Evolutionary conservation across 2,797 vertebrate genomes (phyloP), one percentile per base, ranked within the genome.

Genomic region (Bradypodion pumilum): DNA sequence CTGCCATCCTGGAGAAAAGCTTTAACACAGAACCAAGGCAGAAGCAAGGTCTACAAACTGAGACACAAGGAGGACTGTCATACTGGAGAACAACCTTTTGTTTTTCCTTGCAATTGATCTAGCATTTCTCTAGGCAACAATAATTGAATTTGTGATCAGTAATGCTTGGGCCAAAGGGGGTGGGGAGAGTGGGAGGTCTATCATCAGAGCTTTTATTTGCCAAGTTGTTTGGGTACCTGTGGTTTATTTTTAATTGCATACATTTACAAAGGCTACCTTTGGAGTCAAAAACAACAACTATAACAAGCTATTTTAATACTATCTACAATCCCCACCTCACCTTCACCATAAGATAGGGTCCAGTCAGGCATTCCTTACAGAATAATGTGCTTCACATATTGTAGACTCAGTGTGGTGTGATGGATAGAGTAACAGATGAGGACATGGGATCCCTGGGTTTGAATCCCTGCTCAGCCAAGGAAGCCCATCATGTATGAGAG

Each of bases 11-110:
- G 78, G 3, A 1, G 74, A 56, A 1, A 88, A 80, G 84, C 27
- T 32, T 84, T 70, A 78, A 60, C 27, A 7, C 23, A 72, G 49
- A 40, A 77, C 46, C 25, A 37, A 62, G 68, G 27, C 77, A 83
- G 74, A 76, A 75, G 63, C 74, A 82, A 90, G 72, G 80, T 40
- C 66, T 70, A 76, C 72, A 74, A 44, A 40, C 77, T 63, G 52
- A 87, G 40, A 52, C 92, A 69, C 87, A 84, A 49, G 81, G 86
- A 42, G 12, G 72, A 83, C 78, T 79, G 69, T 65, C n/a, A 72
- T 32, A 69, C 84, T 69, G 49, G 0, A 0, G 70, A 86, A 74
- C 27, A 81, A 79, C 70, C 52, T 7, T 9, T 0, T 68, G 85
- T 89, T 56, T 56, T 56, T 56, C 85, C 70, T 68, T 79, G 80